These are phyloP conservation scores for Ptyas mucosa DNA, from an alignment of 2,113 vertebrate genomes.

Conservation along the genomic window DNA sequence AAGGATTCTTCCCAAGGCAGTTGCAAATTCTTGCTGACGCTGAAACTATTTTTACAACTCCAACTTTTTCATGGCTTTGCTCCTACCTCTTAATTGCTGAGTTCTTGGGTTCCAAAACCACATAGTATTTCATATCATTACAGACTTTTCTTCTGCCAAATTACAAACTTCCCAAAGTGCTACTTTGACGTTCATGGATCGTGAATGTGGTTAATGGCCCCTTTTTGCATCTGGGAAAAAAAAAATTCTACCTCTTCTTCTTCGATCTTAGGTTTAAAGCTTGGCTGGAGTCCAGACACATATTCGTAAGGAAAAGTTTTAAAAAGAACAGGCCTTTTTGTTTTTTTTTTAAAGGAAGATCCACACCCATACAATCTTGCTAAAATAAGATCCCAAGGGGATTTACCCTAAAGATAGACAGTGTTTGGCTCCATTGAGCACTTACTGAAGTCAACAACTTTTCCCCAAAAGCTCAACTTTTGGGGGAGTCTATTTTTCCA, in stretches of 20 bases:
- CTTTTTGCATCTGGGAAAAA: background rate
- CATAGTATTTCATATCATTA: background rate
- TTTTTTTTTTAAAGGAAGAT: conserved; percentile 23
- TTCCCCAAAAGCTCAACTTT: conserved; percentile 24
- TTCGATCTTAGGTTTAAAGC: background rate
- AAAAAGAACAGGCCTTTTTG: conserved; percentile 5
- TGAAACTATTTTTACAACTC: background rate
- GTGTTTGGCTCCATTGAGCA: conserved; percentile 18
- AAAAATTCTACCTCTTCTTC: background rate
- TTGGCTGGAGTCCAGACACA: background rate
- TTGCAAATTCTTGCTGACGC: background rate
- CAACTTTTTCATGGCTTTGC: background rate
- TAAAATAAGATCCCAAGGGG: conserved; percentile 64
- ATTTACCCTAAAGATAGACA: conserved; percentile 59
- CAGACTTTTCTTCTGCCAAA: background rate
- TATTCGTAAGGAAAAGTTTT: background rate
- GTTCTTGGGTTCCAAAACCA: background rate
- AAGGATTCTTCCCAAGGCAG: background rate
- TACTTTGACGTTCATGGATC: background rate
- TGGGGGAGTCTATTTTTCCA: background rate
- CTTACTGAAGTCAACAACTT: conserved; percentile 46
- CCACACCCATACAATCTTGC: conserved; percentile 51
- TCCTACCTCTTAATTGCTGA: background rate
- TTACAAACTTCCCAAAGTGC: background rate
- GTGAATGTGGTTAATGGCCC: background rate